Evolutionary conservation across 2,888 invertebrate genomes (phyloP).

Genomic region (Agriopis marginaria): DNA sequence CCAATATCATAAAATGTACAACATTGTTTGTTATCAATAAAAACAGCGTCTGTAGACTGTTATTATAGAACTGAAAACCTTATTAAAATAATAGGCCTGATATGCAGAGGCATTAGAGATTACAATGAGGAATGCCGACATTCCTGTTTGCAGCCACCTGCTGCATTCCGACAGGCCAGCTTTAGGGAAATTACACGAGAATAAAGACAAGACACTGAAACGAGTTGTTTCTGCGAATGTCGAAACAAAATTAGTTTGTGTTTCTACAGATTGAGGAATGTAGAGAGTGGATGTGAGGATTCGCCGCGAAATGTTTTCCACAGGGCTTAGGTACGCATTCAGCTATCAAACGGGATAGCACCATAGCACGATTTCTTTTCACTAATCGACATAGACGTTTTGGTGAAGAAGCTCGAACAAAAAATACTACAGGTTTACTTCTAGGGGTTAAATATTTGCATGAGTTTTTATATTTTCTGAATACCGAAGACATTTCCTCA

Average conservation of each 20-base stretch:
- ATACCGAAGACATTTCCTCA: background rate
- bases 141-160: constrained; percentile 65
- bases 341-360: too few relatives aligned
- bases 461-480: too few relatives aligned
- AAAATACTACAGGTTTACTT: too few relatives aligned
- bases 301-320: background rate
- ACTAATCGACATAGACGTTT: too few relatives aligned
- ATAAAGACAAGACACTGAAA: constrained; percentile 17
- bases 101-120: constrained; percentile 64
- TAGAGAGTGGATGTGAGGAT: background rate
- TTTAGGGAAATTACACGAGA: constrained; percentile 51
- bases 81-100: constrained; percentile 71
- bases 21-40: constrained; percentile 16
- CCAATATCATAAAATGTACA: background rate
- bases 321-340: too few relatives aligned
- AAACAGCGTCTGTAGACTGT: constrained; percentile 34
- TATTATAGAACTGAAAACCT: constrained; percentile 67
- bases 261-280: background rate
- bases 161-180: constrained; percentile 47
- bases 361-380: background rate
- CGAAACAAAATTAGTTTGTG: background rate
- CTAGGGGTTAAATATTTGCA: too few relatives aligned
- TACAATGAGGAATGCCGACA: constrained; percentile 68
- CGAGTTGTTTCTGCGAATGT: constrained; percentile 5
- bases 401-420: too few relatives aligned